These are phyloP conservation scores for Cotesia congregata DNA, from an alignment of 2,888 invertebrate species.

Conservation along the genomic window DNA sequence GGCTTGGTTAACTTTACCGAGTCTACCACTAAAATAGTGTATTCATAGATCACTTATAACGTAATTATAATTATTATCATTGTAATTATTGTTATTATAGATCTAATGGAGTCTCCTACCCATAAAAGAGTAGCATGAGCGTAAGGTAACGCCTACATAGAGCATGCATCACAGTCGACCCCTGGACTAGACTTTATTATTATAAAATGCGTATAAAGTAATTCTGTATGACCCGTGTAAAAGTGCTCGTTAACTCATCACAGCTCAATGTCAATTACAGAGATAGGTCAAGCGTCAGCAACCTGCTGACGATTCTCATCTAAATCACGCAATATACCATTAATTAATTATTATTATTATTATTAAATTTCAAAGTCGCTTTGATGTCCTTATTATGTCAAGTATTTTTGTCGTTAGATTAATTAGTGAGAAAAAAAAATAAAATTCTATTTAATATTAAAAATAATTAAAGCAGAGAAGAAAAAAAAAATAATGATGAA, in stretches of 20 bases:
- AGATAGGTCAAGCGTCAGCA: conserved; percentile 40
- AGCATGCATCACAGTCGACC: conserved; percentile 25
- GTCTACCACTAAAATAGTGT: conserved; percentile 11
- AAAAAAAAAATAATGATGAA: background rate
- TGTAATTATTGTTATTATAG: background rate
- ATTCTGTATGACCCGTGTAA: conserved; percentile 40
- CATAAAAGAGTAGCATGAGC: background rate
- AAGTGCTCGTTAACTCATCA: conserved; percentile 46
- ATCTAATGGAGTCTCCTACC: background rate
- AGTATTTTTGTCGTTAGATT: background rate
- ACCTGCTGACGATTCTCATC: conserved; percentile 15
- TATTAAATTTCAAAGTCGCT: background rate
- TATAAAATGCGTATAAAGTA: conserved; percentile 20
- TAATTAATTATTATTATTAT: background rate
- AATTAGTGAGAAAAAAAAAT: background rate
- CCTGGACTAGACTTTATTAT: conserved; percentile 12
- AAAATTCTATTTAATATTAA: background rate
- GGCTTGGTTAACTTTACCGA: conserved; percentile 7
- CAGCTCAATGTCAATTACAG: conserved; percentile 50
- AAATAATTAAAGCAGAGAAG: too few relatives aligned
- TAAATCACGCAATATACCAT: conserved; percentile 4
- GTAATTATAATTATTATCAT: background rate
- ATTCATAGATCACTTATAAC: conserved; percentile 22
- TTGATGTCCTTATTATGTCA: background rate
- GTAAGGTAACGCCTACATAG: background rate